Evolutionary conservation across 2,888 invertebrate species (phyloP), one percentile per base, ranked within the genome.

Genomic region (Hemaris fuciformis): DNA sequence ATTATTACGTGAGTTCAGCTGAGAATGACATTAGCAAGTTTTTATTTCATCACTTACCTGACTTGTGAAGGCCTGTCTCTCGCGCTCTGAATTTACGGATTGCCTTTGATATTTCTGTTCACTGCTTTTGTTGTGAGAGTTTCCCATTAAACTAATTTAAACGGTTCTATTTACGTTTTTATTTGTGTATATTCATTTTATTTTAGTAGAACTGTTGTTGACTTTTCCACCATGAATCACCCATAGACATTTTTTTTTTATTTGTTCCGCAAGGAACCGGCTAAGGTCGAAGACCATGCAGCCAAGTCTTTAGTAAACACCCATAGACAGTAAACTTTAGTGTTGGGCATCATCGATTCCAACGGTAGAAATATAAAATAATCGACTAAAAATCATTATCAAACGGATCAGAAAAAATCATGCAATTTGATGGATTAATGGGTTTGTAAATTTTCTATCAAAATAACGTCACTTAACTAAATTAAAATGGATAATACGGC

Each of bases 1-100:
- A 85, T 80, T 83, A 87, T 88, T 89, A 88, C 83, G 87, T 83
- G 87, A 86, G 80, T 91, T 86, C 89, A 89, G 88, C 89, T 89
- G 90, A 82, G 91, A 90, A 90, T 92, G 92, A 92, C 92, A 91
- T 87, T 90, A 85, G 88, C 91, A 89, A 91, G 85, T 89, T 91
- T 91, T 87, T 81, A 72, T 82, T 85, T 81, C 76, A 82, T 82
- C 79, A 79, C 78, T 81, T 89, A 92, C 92, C 89, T 92, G 92
- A 80, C 91, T 92, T 65, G 89, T 80, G 75, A 88, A 90, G 68
- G 85, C 80, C 83, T 89, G 89, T 68, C 81, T 84, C 77, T 90
- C 87, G 71, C 86, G 84, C 70, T 85, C 77, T 75, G 83, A 74
- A 69, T 81, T 76, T 68, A 80, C 67, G 68, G 83, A 76, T 78